A percentile compares a stretch with the other conserved stretches of the same genome.
Conservation (phyloP, 1,140 invertebrate species). For the Drosophila neocordata region DNA sequence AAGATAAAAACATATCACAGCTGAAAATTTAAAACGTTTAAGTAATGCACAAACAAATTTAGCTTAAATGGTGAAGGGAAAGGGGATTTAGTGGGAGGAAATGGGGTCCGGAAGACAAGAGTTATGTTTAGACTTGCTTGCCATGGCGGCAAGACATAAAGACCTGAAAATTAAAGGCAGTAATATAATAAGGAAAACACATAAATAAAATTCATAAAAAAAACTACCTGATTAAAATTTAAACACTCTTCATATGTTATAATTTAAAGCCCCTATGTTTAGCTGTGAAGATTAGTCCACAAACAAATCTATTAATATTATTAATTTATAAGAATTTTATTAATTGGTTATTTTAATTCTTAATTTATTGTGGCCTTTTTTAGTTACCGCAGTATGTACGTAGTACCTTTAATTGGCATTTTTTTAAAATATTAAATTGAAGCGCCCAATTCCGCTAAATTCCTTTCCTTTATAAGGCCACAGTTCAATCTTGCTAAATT, state of each 20-base stretch:
- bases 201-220: neutral
- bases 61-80: neutral
- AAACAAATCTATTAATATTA: too few relatives aligned
- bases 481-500: neutral
- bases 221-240: neutral
- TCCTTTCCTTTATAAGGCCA: neutral
- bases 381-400: too few relatives aligned
- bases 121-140: conserved; percentile 47
- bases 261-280: too few relatives aligned
- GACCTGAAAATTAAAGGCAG: conserved; percentile 44
- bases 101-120: conserved; percentile 18
- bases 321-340: too few relatives aligned
- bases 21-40: conserved; percentile 64
- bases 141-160: conserved; percentile 35
- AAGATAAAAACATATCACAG: conserved; percentile 31
- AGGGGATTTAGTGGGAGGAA: neutral
- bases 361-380: neutral
- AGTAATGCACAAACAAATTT: conserved; percentile 4
- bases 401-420: too few relatives aligned
- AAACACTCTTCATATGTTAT: neutral
- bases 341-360: neutral
- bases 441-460: neutral
- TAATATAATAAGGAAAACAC: neutral
- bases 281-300: too few relatives aligned
- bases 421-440: neutral